phyloP scores from a whole-genome alignment of 2,888 invertebrate genomes.

The Bimastos eiseni region DNA sequence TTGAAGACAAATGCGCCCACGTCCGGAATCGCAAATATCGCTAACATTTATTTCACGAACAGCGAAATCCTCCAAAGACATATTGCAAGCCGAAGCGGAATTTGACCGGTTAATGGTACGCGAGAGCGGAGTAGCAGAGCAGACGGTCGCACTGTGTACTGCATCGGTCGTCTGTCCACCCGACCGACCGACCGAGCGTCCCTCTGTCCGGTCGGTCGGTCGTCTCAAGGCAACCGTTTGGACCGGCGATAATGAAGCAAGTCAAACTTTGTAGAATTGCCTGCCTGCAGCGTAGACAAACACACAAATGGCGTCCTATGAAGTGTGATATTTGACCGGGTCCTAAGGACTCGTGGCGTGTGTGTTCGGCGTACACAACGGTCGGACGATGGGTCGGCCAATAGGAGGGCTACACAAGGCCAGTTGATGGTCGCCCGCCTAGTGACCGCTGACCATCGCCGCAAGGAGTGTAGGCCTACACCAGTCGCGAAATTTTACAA shows the following conservation, averaged over 20 bases:
- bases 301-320: constrained; percentile 20
- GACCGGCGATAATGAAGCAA: constrained; percentile 17
- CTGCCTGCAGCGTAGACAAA: constrained; percentile 13
- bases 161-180: neutral
- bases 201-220: neutral
- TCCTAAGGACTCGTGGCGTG: constrained; percentile 18
- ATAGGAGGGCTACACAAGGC: neutral
- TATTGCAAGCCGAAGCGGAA: constrained; percentile 17
- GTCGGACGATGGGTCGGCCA: constrained; percentile 16
- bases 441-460: constrained; percentile 4
- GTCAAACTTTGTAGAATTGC: constrained; percentile 23
- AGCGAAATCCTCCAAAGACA: constrained; percentile 23
- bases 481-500: constrained; percentile 15
- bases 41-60: constrained; percentile 23
- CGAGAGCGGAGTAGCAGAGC: neutral
- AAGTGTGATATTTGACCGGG: constrained; percentile 22
- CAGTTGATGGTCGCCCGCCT: neutral
- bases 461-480: neutral
- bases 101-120: constrained; percentile 19
- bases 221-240: constrained; percentile 23
- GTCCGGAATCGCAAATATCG: constrained; percentile 17
- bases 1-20: constrained; percentile 17
- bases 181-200: neutral
- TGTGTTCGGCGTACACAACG: constrained; percentile 8
- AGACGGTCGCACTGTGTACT: neutral